A percentile compares a stretch with the other conserved stretches of the same genome.
Evolutionary conservation across 53 echinoderm and acorn worm genomes (phyloP).

Genomic region (Zoroaster sp.): DNA sequence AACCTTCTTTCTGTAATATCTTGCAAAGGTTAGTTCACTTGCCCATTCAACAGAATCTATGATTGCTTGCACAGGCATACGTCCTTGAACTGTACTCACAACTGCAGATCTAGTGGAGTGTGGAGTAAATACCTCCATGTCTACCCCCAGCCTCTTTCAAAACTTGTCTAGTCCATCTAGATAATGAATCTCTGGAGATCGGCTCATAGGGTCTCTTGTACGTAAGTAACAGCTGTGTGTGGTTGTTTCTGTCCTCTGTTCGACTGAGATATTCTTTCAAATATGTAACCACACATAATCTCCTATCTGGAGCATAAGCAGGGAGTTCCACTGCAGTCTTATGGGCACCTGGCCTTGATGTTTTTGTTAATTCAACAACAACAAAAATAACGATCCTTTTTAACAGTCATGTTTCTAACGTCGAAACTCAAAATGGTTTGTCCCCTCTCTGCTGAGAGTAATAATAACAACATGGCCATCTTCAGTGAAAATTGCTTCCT

Average conservation of each 20-base stretch:
- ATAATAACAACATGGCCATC: neutral
- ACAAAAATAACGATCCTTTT: neutral
- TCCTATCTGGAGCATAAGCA: neutral
- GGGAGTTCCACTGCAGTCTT: neutral
- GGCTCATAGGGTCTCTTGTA: slow-evolving; percentile 1
- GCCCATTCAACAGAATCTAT: neutral
- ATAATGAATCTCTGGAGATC: neutral
- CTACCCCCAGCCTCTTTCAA: neutral
- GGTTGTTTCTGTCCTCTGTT: neutral
- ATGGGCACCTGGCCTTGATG: neutral
- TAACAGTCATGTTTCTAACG: neutral
- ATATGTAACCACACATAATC: neutral
- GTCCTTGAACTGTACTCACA: neutral
- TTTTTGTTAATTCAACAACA: neutral
- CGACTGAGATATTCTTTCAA: neutral
- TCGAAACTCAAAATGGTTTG: neutral
- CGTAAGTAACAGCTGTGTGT: neutral
- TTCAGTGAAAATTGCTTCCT: neutral
- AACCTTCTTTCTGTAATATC: neutral
- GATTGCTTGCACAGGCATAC: neutral
- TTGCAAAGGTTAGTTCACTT: neutral
- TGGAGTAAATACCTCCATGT: neutral
- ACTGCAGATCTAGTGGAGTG: neutral
- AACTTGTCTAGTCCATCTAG: neutral
- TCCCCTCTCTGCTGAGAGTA: neutral